phyloP scores from a whole-genome alignment of 2,797 vertebrate genomes.

The Chaunax sp. region DNA sequence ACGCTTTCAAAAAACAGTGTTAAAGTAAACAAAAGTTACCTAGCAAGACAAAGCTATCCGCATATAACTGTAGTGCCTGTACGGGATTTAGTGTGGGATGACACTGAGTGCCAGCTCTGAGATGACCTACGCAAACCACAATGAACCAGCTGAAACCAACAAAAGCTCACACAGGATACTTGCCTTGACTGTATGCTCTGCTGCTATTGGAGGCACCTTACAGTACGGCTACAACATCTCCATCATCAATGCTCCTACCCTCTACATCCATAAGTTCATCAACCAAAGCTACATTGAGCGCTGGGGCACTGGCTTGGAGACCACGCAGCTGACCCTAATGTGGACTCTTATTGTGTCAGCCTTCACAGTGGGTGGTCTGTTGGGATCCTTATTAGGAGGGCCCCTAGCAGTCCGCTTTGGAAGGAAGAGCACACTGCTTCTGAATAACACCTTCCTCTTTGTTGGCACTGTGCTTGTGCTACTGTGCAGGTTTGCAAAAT shows the following conservation, averaged over 20 bases:
- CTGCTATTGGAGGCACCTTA: slow-evolving; percentile 94
- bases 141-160: slow-evolving; percentile 24
- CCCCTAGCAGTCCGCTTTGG: slow-evolving; percentile 88
- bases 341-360: slow-evolving; percentile 90
- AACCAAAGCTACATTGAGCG: slow-evolving; percentile 87
- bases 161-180: slow-evolving; percentile 69
- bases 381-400: slow-evolving; percentile 87
- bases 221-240: slow-evolving; percentile 95
- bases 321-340: slow-evolving; percentile 77
- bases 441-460: slow-evolving; percentile 89
- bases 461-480: slow-evolving; percentile 78
- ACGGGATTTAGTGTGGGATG: background rate
- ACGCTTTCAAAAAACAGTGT: no score
- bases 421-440: slow-evolving; percentile 88
- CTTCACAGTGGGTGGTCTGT: slow-evolving; percentile 87
- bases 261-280: slow-evolving; percentile 89
- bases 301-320: slow-evolving; percentile 74
- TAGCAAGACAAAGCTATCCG: no score
- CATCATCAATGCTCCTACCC: slow-evolving; percentile 90
- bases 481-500: slow-evolving; percentile 78
- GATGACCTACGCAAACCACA: slow-evolving; percentile 33
- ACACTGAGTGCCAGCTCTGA: background rate
- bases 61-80: background rate
- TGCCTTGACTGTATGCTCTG: slow-evolving; percentile 84
- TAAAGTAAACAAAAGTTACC: no score